These are phyloP conservation scores for Grus americana DNA, from an alignment of 2,113 vertebrate genomes.

Conservation along the genomic window DNA sequence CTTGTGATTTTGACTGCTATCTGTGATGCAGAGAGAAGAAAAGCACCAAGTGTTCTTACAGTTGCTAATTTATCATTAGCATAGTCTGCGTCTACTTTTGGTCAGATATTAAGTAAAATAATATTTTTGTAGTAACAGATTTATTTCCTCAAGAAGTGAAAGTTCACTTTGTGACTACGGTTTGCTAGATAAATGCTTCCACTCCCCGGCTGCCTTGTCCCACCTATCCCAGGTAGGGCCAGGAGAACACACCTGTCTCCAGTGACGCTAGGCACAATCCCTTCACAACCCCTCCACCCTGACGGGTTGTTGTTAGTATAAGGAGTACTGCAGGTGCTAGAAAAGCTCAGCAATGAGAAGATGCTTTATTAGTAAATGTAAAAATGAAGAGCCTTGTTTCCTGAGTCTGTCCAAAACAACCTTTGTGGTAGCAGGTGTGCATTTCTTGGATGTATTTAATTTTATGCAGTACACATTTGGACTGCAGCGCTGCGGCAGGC, in stretches of 20 bases:
- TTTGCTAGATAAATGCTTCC: neutral
- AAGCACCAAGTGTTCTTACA: neutral
- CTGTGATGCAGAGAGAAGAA: neutral
- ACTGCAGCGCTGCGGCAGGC: neutral
- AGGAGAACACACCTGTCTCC: neutral
- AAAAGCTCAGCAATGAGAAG: neutral
- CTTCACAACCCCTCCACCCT: neutral
- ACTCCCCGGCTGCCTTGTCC: neutral
- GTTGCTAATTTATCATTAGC: neutral
- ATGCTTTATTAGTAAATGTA: neutral
- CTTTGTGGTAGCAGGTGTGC: neutral
- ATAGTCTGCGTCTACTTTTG: neutral
- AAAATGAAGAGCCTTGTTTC: neutral
- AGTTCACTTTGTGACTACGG: neutral
- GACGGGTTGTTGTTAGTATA: neutral
- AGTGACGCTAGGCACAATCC: neutral
- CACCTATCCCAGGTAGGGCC: neutral
- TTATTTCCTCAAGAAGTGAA: neutral
- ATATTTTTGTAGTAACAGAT: neutral
- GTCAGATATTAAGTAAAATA: neutral
- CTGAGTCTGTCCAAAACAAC: neutral
- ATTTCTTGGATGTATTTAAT: neutral
- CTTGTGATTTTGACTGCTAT: neutral
- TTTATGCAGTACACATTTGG: neutral
- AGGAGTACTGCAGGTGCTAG: neutral